Evolutionary conservation across 2,113 vertebrate genomes (phyloP).

Genomic region (Campylorhamphus procurvoides): DNA sequence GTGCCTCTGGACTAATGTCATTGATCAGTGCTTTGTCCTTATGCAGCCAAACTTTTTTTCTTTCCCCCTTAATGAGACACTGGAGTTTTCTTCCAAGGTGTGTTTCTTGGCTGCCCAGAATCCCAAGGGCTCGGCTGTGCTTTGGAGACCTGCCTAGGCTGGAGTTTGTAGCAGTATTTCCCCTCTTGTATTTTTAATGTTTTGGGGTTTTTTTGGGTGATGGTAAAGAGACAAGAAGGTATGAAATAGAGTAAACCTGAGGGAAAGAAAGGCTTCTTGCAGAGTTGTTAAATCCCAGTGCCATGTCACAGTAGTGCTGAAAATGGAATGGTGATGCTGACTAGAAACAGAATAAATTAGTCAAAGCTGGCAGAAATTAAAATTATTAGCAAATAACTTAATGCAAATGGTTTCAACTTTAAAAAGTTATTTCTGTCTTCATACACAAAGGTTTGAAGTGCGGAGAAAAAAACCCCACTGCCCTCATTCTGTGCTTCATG

Average conservation of each 20-base stretch:
- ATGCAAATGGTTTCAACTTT: background rate
- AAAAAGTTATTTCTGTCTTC: background rate
- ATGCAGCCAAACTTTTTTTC: background rate
- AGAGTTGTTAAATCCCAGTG: background rate
- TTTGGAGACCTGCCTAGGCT: background rate
- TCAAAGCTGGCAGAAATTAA: background rate
- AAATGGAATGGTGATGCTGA: background rate
- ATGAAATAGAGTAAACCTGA: background rate
- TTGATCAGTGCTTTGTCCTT: background rate
- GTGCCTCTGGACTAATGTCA: background rate
- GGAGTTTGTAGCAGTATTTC: background rate
- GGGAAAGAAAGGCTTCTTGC: background rate
- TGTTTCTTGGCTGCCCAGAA: background rate
- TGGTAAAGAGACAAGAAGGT: background rate
- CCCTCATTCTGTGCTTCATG: background rate
- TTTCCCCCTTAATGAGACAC: background rate
- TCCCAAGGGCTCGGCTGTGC: background rate
- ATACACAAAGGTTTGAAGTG: background rate
- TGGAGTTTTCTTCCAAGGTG: background rate
- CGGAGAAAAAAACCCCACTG: background rate
- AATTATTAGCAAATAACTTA: background rate
- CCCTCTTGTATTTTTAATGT: background rate
- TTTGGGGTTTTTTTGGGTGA: rapidly evolving
- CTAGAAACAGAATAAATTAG: background rate
- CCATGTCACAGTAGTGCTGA: background rate